phyloP scores from a whole-genome alignment of 2,797 vertebrate genomes.

The Nasua narica region DNA sequence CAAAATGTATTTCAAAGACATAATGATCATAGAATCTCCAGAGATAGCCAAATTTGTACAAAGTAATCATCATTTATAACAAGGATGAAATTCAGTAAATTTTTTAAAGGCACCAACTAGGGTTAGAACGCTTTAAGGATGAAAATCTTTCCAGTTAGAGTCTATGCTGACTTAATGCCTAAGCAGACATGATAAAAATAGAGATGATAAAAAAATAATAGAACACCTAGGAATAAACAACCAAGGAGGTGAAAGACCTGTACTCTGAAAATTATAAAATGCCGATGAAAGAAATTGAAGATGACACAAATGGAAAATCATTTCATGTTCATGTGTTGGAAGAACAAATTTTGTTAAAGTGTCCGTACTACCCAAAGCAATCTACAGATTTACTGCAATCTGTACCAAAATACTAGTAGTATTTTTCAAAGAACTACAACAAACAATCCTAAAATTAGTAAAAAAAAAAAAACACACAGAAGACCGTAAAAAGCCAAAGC shows the following conservation, averaged over 20 bases:
- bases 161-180: background rate
- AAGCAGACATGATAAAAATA: background rate
- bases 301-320: background rate
- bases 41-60: background rate
- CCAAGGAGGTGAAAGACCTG: background rate
- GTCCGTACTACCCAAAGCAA: background rate
- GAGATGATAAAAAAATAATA: background rate
- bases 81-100: background rate
- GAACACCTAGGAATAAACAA: background rate
- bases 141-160: background rate
- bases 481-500: background rate
- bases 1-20: background rate
- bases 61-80: background rate
- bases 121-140: background rate
- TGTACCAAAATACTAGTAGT: background rate
- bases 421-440: background rate
- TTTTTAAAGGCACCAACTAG: background rate
- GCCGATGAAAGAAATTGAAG: background rate
- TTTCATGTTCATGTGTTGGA: background rate
- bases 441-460: background rate
- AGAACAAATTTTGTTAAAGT: background rate
- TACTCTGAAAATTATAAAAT: background rate
- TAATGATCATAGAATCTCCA: background rate
- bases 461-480: background rate
- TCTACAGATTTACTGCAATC: background rate